Evolutionary conservation across 2,888 invertebrate genomes (phyloP), one percentile per base, ranked within the genome.

Genomic region (Octodonta nipae): DNA sequence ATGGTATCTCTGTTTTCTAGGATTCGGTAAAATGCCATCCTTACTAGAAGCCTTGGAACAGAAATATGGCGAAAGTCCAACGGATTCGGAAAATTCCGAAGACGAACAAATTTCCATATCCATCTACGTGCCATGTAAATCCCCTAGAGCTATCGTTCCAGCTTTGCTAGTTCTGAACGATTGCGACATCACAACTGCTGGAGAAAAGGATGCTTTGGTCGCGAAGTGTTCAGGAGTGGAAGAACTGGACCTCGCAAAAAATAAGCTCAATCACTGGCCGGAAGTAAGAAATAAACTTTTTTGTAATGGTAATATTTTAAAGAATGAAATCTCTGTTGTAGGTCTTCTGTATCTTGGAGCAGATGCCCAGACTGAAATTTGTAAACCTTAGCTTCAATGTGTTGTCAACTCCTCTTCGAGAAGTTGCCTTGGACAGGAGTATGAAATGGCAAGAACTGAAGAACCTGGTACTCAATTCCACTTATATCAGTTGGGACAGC

Each of bases 201-300:
- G 92, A 13, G 82, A 83, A 55, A 78, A 81, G 32, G 73, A 78
- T 40, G 77, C 74, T 38, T 68, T 89, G 34, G 75, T 79, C 22
- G 80, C 78, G 46, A 85, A 85, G 58, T 89, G 87, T 58, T 78
- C 80, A 32, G 78, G 82, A 48, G 91, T 93, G n/a, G 80, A 85
- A 47, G 93, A 93, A 61, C 70, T 93, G 46, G 93, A 95, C 60
- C 70, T 95, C 48, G 89, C 92, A 24, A 86, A 91, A 58, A 95
- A 95, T 62, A 81, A 83, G 57, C 71, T 93, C 13, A 75, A 77
- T 38, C 77, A 84, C 52, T 91, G 92, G 89, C 71, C 75, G 46
- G 89, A 93, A 71, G 86, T 84, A 64, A 61, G 30, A 32, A 22
- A 11, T 14, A 6, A 22, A 10, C 12, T 3, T 7, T 25, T 10